A percentile compares a stretch with the other conserved stretches of the same genome.
phyloP scores from a whole-genome alignment of 2,888 invertebrate genomes.

The Drosophila flavopinicola region DNA sequence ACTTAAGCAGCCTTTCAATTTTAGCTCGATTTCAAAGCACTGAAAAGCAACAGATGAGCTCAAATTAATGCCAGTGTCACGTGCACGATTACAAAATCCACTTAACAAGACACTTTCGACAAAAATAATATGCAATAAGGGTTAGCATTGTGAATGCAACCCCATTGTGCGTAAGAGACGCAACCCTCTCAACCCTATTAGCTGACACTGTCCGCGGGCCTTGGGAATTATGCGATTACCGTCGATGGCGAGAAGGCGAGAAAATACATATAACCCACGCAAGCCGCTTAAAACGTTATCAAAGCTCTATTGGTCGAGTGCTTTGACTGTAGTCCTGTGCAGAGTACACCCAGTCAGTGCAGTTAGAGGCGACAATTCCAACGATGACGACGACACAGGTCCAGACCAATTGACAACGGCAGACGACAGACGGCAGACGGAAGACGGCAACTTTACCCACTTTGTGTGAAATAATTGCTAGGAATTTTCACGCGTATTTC shows the following conservation, averaged over 20 bases:
- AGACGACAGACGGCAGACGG: conserved; percentile 13
- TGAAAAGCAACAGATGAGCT: conserved; percentile 40
- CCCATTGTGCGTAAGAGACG: conserved; percentile 6
- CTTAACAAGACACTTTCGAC: conserved; percentile 56
- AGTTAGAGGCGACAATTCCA: conserved; percentile 20
- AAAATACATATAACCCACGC: conserved; percentile 49
- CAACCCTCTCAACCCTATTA: conserved; percentile 16
- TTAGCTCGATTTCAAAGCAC: conserved; percentile 8
- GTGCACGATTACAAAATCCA: conserved; percentile 55
- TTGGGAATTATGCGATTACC: conserved; percentile 70
- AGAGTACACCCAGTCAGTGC: neutral
- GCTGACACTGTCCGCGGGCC: conserved; percentile 40
- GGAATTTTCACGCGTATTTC: conserved; percentile 81
- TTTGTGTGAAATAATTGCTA: conserved; percentile 79
- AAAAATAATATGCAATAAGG: conserved; percentile 50
- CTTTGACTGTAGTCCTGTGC: conserved; percentile 32
- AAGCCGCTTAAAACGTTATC: conserved; percentile 75
- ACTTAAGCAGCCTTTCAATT: conserved; percentile 11
- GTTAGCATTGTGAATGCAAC: conserved; percentile 5
- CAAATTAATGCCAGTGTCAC: conserved; percentile 53
- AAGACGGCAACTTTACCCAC: conserved; percentile 53
- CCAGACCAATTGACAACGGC: conserved; percentile 28
- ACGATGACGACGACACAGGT: conserved; percentile 26
- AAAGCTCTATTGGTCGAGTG: conserved; percentile 59
- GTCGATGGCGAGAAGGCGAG: conserved; percentile 51